These are phyloP conservation scores for Blennius ocellaris DNA, from an alignment of 2,113 vertebrate species.

Conservation along the genomic window DNA sequence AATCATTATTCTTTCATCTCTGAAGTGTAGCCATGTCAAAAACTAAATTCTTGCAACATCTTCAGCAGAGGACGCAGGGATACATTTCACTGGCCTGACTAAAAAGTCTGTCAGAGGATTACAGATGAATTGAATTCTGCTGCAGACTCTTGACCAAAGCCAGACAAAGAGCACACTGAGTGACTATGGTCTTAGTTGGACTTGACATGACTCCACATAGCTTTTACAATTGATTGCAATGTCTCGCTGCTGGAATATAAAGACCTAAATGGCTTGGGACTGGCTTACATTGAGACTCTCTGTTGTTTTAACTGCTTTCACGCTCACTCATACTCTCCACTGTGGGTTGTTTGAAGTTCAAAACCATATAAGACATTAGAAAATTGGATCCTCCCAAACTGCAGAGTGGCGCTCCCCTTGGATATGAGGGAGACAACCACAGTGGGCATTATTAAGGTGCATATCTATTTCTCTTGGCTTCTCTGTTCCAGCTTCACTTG, in stretches of 20 bases:
- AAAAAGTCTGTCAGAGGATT: slow-evolving; percentile 11
- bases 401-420: neutral
- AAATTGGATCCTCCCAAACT: slow-evolving; percentile 30
- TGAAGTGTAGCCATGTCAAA: neutral
- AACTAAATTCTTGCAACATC: slow-evolving; percentile 33
- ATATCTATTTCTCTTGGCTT: slow-evolving; percentile 15
- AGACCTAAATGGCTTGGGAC: slow-evolving; percentile 14
- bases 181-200: slow-evolving; percentile 9
- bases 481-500: neutral
- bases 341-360: slow-evolving; percentile 29
- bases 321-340: slow-evolving; percentile 21
- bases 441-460: neutral
- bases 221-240: slow-evolving; percentile 20
- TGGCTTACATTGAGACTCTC: slow-evolving; percentile 6
- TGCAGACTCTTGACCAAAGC: slow-evolving; percentile 27
- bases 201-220: slow-evolving; percentile 7
- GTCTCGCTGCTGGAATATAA: slow-evolving; percentile 15
- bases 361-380: slow-evolving; percentile 19
- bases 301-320: slow-evolving; percentile 36
- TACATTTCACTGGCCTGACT: slow-evolving; percentile 23
- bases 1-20: slow-evolving; percentile 11
- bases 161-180: slow-evolving; percentile 3
- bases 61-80: neutral
- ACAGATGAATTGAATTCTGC: slow-evolving; percentile 1
- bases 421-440: neutral